Evolutionary conservation across 2,113 vertebrate species (phyloP), one percentile per base, ranked within the genome.

Genomic region (Sturnus vulgaris): DNA sequence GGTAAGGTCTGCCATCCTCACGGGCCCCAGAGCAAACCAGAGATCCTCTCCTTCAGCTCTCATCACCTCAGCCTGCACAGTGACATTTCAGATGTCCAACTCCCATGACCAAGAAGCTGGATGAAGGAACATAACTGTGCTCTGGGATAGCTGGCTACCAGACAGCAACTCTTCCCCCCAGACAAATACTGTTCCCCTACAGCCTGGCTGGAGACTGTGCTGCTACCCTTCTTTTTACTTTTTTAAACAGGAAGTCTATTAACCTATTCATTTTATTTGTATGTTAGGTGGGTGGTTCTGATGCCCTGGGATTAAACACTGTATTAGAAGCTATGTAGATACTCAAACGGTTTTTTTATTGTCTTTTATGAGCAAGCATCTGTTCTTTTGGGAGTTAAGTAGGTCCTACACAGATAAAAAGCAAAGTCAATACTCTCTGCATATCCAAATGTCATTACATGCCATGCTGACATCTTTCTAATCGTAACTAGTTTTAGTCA

Each of bases 141-240:
- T 68, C 40, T 33, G 22, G 16, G 30, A 12, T 16, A 71, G 70
- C 35, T 47, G 39, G 35, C 40, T 56, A 75, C 24, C 25, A 71
- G 47, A 8, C 30, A 83, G n/a, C 33, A 87, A 50, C n/a, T 31
- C 24, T 12, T 5, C 6, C 4, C 20, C 16, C 7, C 0, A 10
- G 5, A 33, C 17, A 76, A 63, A 52, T 30, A 79, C 12, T 11
- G 13, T 9, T 78, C 35, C 25, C 9, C 16, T 6, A 57, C 27
- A 19, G 6, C 15, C 11, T 55, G 9, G 35, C 1, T 3, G 1
- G 17, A 88, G 12, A 59, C 12, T 24, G 25, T 1, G 1, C 30
- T 52, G 33, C 15, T 65, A 84, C 22, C 15, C 24, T 31, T 55
- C n/a, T 33, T 86, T 55, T 16, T 12, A 56, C 15, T 19, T 77